Evolutionary conservation across 64 coral and sea anemone species (phyloP).

Genomic region (Dendrophyllia cribrosa): DNA sequence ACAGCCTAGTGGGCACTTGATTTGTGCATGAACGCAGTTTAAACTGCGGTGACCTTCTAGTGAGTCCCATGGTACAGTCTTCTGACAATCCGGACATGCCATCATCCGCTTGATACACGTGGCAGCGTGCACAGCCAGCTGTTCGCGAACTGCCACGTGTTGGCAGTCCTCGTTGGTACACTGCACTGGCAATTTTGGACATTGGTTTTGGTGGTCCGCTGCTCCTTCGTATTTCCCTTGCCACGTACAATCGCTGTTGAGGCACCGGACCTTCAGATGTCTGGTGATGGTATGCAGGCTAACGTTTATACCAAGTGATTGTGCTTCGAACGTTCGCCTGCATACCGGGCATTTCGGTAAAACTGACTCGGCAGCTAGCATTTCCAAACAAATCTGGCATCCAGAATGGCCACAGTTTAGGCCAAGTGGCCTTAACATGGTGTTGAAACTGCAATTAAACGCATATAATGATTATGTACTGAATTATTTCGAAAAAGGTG

Average conservation of each 20-base stretch:
- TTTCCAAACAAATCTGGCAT: background rate
- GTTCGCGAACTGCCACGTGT: background rate
- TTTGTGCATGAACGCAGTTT: background rate
- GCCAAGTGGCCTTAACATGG: background rate
- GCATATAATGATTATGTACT: background rate
- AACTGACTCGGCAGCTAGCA: background rate
- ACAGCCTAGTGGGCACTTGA: background rate
- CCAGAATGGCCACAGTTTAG: constrained; percentile 13
- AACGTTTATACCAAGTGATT: background rate
- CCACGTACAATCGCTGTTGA: background rate
- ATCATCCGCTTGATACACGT: background rate
- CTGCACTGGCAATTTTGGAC: background rate
- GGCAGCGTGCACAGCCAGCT: background rate
- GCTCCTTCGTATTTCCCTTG: background rate
- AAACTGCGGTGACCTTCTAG: background rate
- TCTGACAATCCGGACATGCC: background rate
- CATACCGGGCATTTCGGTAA: background rate
- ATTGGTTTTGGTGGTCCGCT: background rate
- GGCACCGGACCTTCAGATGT: background rate
- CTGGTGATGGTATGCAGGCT: background rate
- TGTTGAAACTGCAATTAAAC: background rate
- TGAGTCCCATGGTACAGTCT: background rate
- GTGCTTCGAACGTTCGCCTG: background rate
- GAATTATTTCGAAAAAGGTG: background rate
- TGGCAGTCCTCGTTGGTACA: background rate